Evolutionary conservation across 2,888 invertebrate species (phyloP).

Genomic region (Allolobophora icterica): DNA sequence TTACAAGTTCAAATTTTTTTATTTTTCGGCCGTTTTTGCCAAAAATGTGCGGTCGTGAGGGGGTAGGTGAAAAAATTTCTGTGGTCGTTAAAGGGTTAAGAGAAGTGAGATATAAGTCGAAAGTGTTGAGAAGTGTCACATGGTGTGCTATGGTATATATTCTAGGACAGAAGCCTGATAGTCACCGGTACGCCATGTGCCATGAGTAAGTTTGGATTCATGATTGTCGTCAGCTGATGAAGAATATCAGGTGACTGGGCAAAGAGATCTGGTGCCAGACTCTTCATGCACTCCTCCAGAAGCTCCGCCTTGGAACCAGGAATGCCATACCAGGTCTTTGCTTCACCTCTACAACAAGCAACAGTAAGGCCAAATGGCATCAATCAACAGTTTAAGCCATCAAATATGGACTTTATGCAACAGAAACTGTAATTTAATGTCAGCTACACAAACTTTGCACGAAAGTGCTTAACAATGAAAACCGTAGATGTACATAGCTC

Average conservation of each 20-base stretch:
- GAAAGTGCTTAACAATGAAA: background rate
- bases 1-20: too few species aligned
- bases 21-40: too few species aligned
- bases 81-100: too few species aligned
- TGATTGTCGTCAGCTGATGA: slow-evolving; percentile 96
- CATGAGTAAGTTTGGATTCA: slow-evolving; percentile 97
- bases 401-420: background rate
- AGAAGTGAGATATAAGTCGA: too few species aligned
- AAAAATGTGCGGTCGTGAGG: too few species aligned
- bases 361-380: background rate
- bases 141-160: background rate
- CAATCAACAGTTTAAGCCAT: background rate
- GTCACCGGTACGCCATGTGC: slow-evolving; percentile 72
- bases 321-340: slow-evolving; percentile 98
- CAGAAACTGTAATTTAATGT: background rate
- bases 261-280: slow-evolving; percentile 93
- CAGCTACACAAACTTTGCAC: background rate
- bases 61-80: too few species aligned
- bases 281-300: slow-evolving; percentile 93
- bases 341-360: slow-evolving; percentile 77
- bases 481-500: background rate
- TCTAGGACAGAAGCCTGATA: background rate
- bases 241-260: slow-evolving; percentile 92
- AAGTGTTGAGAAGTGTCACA: too few species aligned
- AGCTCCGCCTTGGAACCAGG: slow-evolving; percentile 89